A percentile compares a stretch with the other conserved stretches of the same genome.
Evolutionary conservation across 2,888 invertebrate genomes (phyloP).

Genomic region (Endotricha flammealis): DNA sequence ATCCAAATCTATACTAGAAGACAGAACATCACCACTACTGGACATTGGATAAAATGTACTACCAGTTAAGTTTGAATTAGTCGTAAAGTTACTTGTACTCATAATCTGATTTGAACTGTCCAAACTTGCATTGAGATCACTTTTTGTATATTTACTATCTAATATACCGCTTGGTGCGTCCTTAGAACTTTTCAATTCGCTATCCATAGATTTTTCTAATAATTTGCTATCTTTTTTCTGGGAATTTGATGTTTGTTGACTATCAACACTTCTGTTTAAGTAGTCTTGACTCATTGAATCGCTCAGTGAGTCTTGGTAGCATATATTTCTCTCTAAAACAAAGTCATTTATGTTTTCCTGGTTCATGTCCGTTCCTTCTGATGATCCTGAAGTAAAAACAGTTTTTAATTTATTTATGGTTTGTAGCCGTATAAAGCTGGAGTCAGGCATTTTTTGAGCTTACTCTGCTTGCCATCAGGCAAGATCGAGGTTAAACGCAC

Average conservation of each 20-base stretch:
- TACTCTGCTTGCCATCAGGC: too few relatives aligned
- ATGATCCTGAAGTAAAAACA: constrained; percentile 43
- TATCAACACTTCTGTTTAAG: constrained; percentile 56
- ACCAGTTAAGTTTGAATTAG: constrained; percentile 63
- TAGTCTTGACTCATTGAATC: constrained; percentile 67
- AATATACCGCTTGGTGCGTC: constrained; percentile 59
- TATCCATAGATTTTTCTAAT: constrained; percentile 52
- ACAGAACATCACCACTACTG: constrained; percentile 55
- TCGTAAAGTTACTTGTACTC: constrained; percentile 66
- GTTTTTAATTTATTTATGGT: background rate
- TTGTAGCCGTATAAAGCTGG: too few relatives aligned
- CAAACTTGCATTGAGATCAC: constrained; percentile 50
- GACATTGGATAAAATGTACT: constrained; percentile 70
- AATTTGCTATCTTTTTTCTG: constrained; percentile 57
- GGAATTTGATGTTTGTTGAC: constrained; percentile 37
- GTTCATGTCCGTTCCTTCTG: constrained; percentile 60
- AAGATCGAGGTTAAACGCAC: too few relatives aligned
- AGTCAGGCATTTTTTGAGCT: too few relatives aligned
- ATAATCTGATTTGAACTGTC: constrained; percentile 65
- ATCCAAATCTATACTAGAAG: constrained; percentile 71
- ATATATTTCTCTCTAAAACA: constrained; percentile 67
- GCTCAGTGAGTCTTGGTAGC: constrained; percentile 70
- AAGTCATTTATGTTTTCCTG: constrained; percentile 69
- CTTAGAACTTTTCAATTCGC: constrained; percentile 63
- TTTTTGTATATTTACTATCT: constrained; percentile 52